Percentiles rank a stretch among this genome's conserved stretches.
Evolutionary conservation across 2,113 vertebrate species (phyloP).

Genomic region (Peucedramus taeniatus): DNA sequence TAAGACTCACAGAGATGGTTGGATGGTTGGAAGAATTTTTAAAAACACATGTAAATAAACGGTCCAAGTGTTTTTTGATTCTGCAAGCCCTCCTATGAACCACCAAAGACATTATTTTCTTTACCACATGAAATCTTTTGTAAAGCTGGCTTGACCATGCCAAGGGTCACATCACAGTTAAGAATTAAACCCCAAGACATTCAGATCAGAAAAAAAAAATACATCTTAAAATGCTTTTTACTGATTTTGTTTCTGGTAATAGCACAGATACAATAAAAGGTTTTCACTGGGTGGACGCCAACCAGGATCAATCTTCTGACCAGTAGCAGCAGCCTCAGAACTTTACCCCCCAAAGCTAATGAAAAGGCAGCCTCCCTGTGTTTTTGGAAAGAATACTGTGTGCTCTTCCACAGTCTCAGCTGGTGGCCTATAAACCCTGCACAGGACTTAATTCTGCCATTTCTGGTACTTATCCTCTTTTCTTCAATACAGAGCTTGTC

Average conservation of each 20-base stretch:
- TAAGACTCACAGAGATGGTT: not conserved
- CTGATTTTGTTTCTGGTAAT: not conserved
- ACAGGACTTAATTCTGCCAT: not conserved
- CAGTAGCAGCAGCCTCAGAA: not conserved
- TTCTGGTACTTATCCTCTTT: not conserved
- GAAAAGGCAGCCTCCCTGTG: not conserved
- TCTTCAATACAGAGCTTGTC: not conserved
- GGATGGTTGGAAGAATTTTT: not conserved
- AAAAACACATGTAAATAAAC: not conserved
- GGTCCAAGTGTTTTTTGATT: not conserved
- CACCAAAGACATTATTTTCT: not conserved
- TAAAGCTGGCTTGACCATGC: not conserved
- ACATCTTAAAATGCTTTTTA: not conserved
- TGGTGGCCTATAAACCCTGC: not conserved
- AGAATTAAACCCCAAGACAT: not conserved
- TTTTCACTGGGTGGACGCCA: not conserved
- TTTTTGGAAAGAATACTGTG: not conserved
- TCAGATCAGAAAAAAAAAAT: not conserved
- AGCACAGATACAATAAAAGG: not conserved
- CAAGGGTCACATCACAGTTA: not conserved
- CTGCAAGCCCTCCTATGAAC: not conserved
- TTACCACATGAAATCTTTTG: not conserved
- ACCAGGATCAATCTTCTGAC: not conserved
- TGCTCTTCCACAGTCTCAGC: not conserved
- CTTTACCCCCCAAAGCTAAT: not conserved